Evolutionary conservation across 1,140 invertebrate species (phyloP), one percentile per base, ranked within the genome.

Genomic region (Sarcophaga bullata): DNA sequence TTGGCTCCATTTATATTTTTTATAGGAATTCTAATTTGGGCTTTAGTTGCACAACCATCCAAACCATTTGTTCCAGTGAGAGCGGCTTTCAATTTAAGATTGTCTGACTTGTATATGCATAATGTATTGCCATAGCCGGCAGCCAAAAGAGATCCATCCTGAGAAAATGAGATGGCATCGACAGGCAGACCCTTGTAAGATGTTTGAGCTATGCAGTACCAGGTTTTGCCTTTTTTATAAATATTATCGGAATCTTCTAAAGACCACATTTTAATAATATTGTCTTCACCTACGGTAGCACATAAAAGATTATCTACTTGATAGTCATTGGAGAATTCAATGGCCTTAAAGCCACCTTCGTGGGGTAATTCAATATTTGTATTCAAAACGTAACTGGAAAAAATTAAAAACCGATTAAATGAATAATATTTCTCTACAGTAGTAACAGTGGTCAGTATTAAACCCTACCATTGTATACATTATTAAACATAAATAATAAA

Each of bases 351-450:
- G 15, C 91, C 90, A 72, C 91, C 89, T 78, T 94, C 91, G 89
- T 97, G 96, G 8, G 95, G 95, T 84, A 92, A 89, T 84, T 96
- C 93, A 25, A 96, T 92, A 9, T 92, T 93, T 7, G 95, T 96
- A 86, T 95, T 96, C 10, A 97, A 90, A 72, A 86, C 84, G 90
- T 93, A 96, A 19, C 94, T 96, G 88, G 90, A 82, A n/a, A 73
- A 80, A 13, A 52, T 62, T 19, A 68, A 68, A 82, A 76, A 25
- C 49, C 13, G 49, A 49, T 50, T 76, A 47, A 81, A 73, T 19
- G 25, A 68, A 58, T 8, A n/a, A 46, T 19, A n/a, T 8, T 25
- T 25, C 68, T 47, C 11, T 15, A 15, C 62, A 7, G 19, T 68
- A 78, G 75, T 50, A 25, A n/a, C 19, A 50, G n/a, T 52, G 37